phyloP scores from a whole-genome alignment of 2,113 vertebrate genomes.

The Ranitomeya variabilis region DNA sequence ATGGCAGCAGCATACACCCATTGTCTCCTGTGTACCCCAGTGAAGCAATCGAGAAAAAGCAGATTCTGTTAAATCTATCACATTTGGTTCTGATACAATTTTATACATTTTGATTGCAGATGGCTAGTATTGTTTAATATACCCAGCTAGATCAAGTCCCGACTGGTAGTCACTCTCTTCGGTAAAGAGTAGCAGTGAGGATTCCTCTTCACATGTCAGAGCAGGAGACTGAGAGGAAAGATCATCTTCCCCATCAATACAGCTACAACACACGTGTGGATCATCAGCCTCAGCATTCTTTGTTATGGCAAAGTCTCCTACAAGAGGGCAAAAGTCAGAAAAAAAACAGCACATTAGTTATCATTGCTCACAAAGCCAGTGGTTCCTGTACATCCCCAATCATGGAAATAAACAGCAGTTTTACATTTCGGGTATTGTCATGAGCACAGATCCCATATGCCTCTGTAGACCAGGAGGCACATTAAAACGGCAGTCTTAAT shows the following conservation, averaged over 20 bases:
- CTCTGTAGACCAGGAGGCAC: no score
- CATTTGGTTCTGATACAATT: no score
- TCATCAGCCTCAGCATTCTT: neutral
- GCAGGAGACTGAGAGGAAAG: neutral
- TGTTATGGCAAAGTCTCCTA: neutral
- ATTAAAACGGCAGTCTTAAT: no score
- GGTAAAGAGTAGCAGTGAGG: constrained; percentile 14
- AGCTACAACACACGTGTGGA: neutral
- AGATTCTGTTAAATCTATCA: no score
- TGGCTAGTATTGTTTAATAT: neutral
- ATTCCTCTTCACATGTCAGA: neutral
- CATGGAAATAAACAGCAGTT: neutral
- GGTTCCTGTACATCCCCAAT: neutral
- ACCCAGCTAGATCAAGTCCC: constrained; percentile 16
- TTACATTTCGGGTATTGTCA: neutral
- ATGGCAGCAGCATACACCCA: no score
- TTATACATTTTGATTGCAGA: no score
- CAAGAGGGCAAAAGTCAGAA: neutral
- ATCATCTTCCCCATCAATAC: neutral
- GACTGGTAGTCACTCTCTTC: constrained; percentile 9
- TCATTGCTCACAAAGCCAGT: no score
- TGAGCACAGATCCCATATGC: neutral
- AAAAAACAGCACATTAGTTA: neutral
- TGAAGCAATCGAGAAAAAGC: no score
- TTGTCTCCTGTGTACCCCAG: no score